Base-by-base conservation (phyloP, 1,140 invertebrate species). In the Leptopilina boulardi region DNA sequence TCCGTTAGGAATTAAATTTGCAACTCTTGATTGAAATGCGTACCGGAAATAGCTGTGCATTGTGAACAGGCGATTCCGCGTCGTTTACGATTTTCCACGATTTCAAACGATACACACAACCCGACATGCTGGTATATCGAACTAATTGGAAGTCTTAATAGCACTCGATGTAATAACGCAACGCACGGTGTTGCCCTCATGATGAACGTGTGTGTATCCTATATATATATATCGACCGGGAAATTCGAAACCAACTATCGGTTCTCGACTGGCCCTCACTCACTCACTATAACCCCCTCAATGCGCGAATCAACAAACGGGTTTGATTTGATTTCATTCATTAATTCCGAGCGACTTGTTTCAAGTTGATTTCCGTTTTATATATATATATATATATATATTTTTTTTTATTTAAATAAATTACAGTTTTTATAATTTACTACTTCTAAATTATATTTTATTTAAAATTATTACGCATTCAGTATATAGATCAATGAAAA, bases 71-170 rank as follows among this genome's bases (percentile, higher is more conserved):
- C 71, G 71, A 73, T 73, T 73, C 23, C 38, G 44, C 41, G 41
- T 66, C 59, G 23, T 66, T 66, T 66, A 66, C 71, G 44, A 73
- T 73, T 73, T 73, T 73, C 71, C 41, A 30, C 41, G 59, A 23
- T 66, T 66, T 66, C 23, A 23, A 71, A 41, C 5, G 71, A 51
- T 41, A 66, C 34, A 77, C 34, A 38, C n/a, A 38, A 38, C 72
- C 75, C 81, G 74, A 76, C 72, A 76, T 73, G 76, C 18, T 71
- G 80, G 76, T 73, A 79, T 74, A 82, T 82, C 83, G 77, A 84
- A 87, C 82, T 88, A 87, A 88, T 88, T 88, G 84, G 83, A 86
- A 87, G 83, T 85, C 86, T 87, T 88, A 88, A 87, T 87, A 81
- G 83, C 84, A 85, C 86, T 88, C 82, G 83, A 87, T 71, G 80